phyloP scores from a whole-genome alignment of 2,888 invertebrate species.

The Cecidostiba fungosa region DNA sequence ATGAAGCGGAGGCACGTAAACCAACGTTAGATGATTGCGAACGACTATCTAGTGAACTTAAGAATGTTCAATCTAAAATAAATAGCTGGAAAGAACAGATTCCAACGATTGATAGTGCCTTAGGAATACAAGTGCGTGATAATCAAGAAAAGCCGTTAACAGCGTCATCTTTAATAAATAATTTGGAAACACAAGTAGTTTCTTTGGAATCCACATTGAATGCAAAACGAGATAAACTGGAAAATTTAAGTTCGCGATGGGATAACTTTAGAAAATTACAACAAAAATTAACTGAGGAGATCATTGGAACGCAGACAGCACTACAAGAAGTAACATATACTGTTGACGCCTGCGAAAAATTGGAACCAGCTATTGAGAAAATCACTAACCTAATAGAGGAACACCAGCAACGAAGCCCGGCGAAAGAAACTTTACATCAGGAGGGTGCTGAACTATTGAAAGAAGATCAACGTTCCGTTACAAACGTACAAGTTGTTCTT shows the following conservation, averaged over 20 bases:
- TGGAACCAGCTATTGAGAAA: constrained; percentile 81
- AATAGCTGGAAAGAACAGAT: constrained; percentile 87
- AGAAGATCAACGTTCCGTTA: constrained; percentile 90
- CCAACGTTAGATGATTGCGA: constrained; percentile 87
- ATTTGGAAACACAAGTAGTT: constrained; percentile 87
- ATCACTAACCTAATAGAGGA: constrained; percentile 81
- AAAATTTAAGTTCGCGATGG: constrained; percentile 89
- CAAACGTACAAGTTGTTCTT: constrained; percentile 89
- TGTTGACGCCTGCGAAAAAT: constrained; percentile 80
- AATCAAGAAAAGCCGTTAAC: constrained; percentile 87
- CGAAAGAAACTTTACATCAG: constrained; percentile 88
- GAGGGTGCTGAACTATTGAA: constrained; percentile 91
- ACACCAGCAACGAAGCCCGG: constrained; percentile 83
- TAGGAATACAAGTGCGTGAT: constrained; percentile 86
- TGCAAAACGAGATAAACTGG: constrained; percentile 85
- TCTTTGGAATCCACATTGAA: constrained; percentile 86
- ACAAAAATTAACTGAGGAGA: constrained; percentile 85
- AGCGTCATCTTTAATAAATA: constrained; percentile 87
- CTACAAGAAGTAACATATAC: constrained; percentile 83
- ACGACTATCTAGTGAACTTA: constrained; percentile 86
- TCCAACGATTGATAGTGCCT: constrained; percentile 85
- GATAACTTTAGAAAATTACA: constrained; percentile 89
- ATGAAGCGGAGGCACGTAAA: constrained; percentile 89
- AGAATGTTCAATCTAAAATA: constrained; percentile 85
- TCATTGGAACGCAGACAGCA: constrained; percentile 83